phyloP scores from a whole-genome alignment of 2,888 invertebrate genomes.

The Ernsta delagoae region DNA sequence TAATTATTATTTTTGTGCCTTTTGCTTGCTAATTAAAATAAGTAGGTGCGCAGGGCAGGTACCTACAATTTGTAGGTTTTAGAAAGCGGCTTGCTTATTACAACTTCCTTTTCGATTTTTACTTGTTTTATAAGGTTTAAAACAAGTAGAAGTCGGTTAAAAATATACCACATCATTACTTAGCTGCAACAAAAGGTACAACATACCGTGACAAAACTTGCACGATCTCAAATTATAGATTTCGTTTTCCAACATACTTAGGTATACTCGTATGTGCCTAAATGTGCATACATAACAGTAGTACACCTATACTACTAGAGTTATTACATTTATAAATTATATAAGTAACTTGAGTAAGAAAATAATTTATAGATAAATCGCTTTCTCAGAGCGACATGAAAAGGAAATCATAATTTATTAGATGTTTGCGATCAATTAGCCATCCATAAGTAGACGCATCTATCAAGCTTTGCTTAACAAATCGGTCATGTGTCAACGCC shows the following conservation, averaged over 20 bases:
- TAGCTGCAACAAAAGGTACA: too few relatives aligned
- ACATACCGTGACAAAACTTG: too few relatives aligned
- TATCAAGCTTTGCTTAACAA: constrained; percentile 16
- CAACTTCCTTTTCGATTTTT: neutral
- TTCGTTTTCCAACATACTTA: too few relatives aligned
- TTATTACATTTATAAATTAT: too few relatives aligned
- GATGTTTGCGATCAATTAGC: constrained; percentile 27
- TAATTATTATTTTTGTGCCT: neutral
- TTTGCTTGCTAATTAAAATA: neutral
- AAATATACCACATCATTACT: too few relatives aligned
- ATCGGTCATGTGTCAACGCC: constrained; percentile 19
- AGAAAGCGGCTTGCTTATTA: neutral
- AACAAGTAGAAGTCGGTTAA: too few relatives aligned
- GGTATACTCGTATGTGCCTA: too few relatives aligned
- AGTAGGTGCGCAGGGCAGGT: neutral
- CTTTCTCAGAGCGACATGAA: constrained; percentile 3
- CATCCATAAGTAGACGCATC: constrained; percentile 13
- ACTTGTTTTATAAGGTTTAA: neutral
- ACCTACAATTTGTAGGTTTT: neutral
- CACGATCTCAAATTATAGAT: too few relatives aligned
- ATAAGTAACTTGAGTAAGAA: too few relatives aligned
- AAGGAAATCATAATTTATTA: constrained; percentile 24
- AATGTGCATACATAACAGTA: too few relatives aligned
- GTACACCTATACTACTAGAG: too few relatives aligned
- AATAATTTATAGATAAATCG: too few relatives aligned